These are phyloP conservation scores for Ellobius talpinus DNA, from an alignment of 2,113 vertebrate genomes.

Conservation along the genomic window DNA sequence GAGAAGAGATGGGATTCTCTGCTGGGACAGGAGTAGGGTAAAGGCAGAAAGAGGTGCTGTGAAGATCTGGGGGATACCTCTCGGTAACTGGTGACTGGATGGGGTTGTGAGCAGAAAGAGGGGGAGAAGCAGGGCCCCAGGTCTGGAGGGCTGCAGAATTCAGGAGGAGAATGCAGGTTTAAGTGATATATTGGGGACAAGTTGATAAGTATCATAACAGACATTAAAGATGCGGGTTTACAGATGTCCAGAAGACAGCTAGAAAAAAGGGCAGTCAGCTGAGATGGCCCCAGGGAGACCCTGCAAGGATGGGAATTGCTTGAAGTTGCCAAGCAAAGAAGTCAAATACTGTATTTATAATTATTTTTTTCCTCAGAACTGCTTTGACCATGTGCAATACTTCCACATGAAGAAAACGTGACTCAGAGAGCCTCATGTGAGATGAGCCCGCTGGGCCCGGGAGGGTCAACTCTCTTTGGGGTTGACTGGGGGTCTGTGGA, in stretches of 20 bases:
- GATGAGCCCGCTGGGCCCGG: background rate
- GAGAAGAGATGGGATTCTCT: background rate
- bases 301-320: no score
- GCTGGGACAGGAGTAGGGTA: background rate
- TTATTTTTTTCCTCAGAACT: background rate
- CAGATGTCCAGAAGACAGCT: no score
- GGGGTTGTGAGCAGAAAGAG: background rate
- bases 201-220: background rate
- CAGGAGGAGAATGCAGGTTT: background rate
- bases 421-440: background rate
- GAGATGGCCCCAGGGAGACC: background rate
- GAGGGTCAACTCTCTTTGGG: background rate
- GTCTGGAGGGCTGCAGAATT: background rate
- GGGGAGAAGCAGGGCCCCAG: background rate
- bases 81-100: background rate
- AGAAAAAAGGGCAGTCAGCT: background rate
- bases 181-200: background rate
- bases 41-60: background rate
- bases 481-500: no score
- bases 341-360: background rate
- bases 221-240: background rate
- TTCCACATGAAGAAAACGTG: background rate
- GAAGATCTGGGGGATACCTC: background rate
- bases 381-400: background rate
- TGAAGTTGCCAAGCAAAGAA: background rate